A percentile compares a stretch with the other conserved stretches of the same genome.
Evolutionary conservation across 2,113 vertebrate genomes (phyloP).

Genomic region (Macquaria australasica): DNA sequence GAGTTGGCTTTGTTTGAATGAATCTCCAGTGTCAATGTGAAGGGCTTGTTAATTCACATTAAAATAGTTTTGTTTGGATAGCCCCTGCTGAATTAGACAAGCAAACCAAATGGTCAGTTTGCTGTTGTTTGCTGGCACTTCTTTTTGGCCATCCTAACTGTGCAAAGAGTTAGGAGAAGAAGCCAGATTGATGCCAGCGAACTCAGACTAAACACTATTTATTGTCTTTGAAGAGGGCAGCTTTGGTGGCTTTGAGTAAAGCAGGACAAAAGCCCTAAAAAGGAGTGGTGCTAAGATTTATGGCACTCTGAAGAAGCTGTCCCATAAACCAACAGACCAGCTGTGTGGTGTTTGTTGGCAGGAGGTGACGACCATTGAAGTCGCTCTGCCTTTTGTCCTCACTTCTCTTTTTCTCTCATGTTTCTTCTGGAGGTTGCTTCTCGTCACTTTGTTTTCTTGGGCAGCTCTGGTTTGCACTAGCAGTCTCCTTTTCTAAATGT

Average conservation of each 20-base stretch:
- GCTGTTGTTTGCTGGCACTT: slow-evolving; percentile 46
- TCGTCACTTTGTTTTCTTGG: slow-evolving; percentile 32
- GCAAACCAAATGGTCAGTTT: slow-evolving; percentile 23
- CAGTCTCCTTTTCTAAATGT: rapidly evolving
- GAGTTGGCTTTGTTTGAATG: slow-evolving; percentile 3
- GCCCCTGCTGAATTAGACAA: slow-evolving; percentile 50
- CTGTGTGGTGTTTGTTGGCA: slow-evolving; percentile 75
- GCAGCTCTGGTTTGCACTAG: slow-evolving; percentile 2
- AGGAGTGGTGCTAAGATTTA: slow-evolving; percentile 71
- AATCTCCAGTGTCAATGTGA: slow-evolving; percentile 25
- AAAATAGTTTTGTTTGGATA: slow-evolving; percentile 54
- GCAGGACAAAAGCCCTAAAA: slow-evolving; percentile 76
- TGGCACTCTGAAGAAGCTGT: slow-evolving; percentile 67
- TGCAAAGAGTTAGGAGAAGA: slow-evolving; percentile 44
- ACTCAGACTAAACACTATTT: slow-evolving; percentile 65
- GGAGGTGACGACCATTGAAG: slow-evolving; percentile 69
- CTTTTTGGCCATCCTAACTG: slow-evolving; percentile 18
- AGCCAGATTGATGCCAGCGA: slow-evolving; percentile 51
- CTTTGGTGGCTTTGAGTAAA: slow-evolving; percentile 71
- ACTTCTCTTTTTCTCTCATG: slow-evolving; percentile 16
- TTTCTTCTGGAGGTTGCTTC: slow-evolving; percentile 38
- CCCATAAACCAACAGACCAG: slow-evolving; percentile 80
- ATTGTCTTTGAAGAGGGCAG: slow-evolving; percentile 67
- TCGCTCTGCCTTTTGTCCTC: slow-evolving; percentile 65
- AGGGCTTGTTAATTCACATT: slow-evolving; percentile 52